phyloP scores from a whole-genome alignment of 2,888 invertebrate species.

The Drosophila flavopinicola region DNA sequence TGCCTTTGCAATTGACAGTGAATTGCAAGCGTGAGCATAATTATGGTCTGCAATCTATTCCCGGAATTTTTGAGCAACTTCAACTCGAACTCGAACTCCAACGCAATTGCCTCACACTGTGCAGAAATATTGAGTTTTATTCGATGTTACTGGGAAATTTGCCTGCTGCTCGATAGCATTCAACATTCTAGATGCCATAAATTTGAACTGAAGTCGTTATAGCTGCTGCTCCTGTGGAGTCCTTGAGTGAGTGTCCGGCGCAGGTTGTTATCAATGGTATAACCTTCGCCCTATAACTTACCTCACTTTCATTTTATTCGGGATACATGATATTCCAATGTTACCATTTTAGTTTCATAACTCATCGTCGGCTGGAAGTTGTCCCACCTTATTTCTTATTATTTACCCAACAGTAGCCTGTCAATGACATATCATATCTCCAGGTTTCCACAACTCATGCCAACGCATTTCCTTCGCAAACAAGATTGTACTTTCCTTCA shows the following conservation, averaged over 20 bases:
- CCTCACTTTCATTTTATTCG: not conserved
- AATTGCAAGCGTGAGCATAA: conserved; percentile 74
- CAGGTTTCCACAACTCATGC: conserved; percentile 50
- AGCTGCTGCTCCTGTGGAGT: conserved; percentile 57
- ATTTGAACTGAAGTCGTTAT: conserved; percentile 48
- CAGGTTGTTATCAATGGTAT: conserved; percentile 10
- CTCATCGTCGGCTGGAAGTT: conserved; percentile 5
- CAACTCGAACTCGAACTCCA: conserved; percentile 27
- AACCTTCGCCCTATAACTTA: not conserved
- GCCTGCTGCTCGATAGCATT: conserved; percentile 40
- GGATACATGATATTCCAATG: not conserved
- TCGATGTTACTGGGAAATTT: conserved; percentile 45
- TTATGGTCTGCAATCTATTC: conserved; percentile 76
- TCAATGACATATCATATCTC: conserved; percentile 54
- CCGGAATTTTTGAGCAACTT: conserved; percentile 43
- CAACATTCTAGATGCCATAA: conserved; percentile 60
- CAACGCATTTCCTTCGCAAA: conserved; percentile 43
- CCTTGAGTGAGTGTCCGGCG: not conserved
- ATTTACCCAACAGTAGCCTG: conserved; percentile 51
- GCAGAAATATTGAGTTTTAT: conserved; percentile 13
- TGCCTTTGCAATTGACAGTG: conserved; percentile 65
- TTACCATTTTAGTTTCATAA: conserved; percentile 5
- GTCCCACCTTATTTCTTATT: conserved; percentile 25
- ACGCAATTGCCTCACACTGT: conserved; percentile 30
- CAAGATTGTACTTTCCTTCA: conserved; percentile 58